Evolutionary conservation across 2,113 vertebrate genomes (phyloP), one percentile per base, ranked within the genome.

Genomic region (Eolophus roseicapilla): DNA sequence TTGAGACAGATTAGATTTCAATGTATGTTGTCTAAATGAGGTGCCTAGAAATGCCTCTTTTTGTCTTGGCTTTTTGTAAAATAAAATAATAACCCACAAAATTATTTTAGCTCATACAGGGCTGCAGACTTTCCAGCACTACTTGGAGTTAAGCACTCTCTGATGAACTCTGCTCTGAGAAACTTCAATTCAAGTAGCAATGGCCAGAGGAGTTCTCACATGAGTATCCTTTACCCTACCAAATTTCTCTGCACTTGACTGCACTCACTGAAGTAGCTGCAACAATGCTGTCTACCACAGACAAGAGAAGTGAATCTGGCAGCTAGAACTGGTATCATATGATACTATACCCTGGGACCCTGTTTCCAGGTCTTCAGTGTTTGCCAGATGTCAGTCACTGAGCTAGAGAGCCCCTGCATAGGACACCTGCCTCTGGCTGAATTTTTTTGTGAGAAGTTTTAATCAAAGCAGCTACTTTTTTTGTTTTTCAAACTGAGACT

Each of bases 181-280:
- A 0, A 0, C 39, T 78, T 82, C 76, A 53, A 4, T 37, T 13
- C 0, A 0, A 67, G 25, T 6, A 74, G 76, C 43, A n/a, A 65
- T 39, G 39, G 44, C 46, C 59, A 49, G 44, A 60, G 25, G 17
- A 67, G 65, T 7, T 82, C 69, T 82, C 46, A 29, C 5, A 5
- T 20, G 57, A 53, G 11, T 20, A 43, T 64, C n/a, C 20, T 39
- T 83, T 68, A 46, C 31, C n/a, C 21, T 29, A 11, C 20, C 59
- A 20, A 84, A 43, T 9, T 41, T 86, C 10, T 25, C 52, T 71
- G 13, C 60, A 16, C 43, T 59, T 78, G 64, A 57, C 60, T 95
- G 73, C 65, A 71, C 39, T 37, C 0, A 0, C 43, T 3, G 3
- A 14, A 64, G 27, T 21, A 29, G 33, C 6, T 5, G 33, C 75